Evolutionary conservation across 2,113 vertebrate species (phyloP), one percentile per base, ranked within the genome.

Genomic region (Hystrix cristata): DNA sequence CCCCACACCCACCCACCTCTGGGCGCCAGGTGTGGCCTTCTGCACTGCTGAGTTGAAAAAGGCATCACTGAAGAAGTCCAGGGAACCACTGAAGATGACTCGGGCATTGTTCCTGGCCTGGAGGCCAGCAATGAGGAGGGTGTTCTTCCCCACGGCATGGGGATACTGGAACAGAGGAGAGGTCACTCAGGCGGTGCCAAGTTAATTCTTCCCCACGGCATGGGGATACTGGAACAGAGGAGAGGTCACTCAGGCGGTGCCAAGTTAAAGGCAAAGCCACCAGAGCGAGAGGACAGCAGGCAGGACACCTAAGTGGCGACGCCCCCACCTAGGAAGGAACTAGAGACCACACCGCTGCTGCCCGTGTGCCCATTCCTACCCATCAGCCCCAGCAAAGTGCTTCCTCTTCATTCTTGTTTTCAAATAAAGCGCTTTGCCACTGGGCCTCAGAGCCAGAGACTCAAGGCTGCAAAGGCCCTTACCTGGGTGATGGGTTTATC

Each of bases 91-190:
- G 98, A 99, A 99, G 97, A 99, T 98, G 21, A 99, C 99, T 0
- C 99, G 99, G 87, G 99, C 99, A 0, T 99, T 99, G 98, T 99
- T 99, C 94, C 99, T 99, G 57, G 99, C 99, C 97, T 99, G 99
- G 14, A 99, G 99, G 4, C 99, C 99, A 0, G 99, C 99, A 0
- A 99, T 99, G 92, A 99, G 99, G 67, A 99, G 99, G 6, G 99
- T 99, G 98, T 99, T 99, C 98, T 99, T 99, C 27, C 99, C 99
- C 9, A 99, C 99, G 0, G 99, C 99, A 0, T 99, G 99, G 0
- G 99, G 99, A 78, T 99, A 99, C 99, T 99, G 97, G 25, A 9
- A 65, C 53, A 25, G 76, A 48, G 0, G 2, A 19, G 7, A 67
- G 0, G 38, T 96, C 74, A 95, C 2, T 43, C 55, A 23, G 38